A percentile compares a stretch with the other conserved stretches of the same genome.
Evolutionary conservation across 1,140 invertebrate species (phyloP).

Genomic region (Spodoptera frugiperda): DNA sequence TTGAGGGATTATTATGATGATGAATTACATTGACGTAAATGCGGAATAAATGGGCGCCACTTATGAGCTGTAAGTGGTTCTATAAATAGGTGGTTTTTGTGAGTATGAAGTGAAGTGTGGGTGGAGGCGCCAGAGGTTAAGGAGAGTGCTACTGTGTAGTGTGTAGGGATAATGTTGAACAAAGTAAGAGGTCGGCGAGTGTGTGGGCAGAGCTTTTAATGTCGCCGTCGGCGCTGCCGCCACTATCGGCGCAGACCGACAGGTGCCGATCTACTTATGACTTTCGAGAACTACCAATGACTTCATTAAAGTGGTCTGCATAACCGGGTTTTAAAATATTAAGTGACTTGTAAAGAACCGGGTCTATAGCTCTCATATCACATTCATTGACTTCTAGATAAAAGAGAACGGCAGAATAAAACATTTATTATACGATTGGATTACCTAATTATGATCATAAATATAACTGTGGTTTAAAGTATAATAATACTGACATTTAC

Average conservation of each 20-base stretch:
- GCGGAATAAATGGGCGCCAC: conserved; percentile 17
- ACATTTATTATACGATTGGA: neutral
- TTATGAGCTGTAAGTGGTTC: conserved; percentile 11
- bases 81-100: conserved; percentile 33
- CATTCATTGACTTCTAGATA: conserved; percentile 9
- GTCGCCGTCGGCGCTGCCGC: conserved; percentile 43
- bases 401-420: neutral
- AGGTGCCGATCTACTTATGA: conserved; percentile 47
- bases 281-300: conserved; percentile 40
- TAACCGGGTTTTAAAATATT: conserved; percentile 24
- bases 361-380: neutral
- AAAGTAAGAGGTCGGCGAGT: conserved; percentile 34
- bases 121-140: conserved; percentile 44
- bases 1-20: conserved; percentile 29
- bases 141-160: conserved; percentile 49
- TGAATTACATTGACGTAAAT: conserved; percentile 16
- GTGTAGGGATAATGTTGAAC: conserved; percentile 38
- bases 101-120: conserved; percentile 42
- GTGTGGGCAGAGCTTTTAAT: conserved; percentile 44
- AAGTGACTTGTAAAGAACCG: conserved; percentile 6
- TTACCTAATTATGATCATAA: no score
- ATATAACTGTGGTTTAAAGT: no score
- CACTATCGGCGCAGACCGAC: conserved; percentile 42
- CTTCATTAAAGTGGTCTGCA: conserved; percentile 28
- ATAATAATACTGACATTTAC: no score